Base-by-base conservation (phyloP, 2,113 vertebrate species). In the Ctenodactylus gundi region DNA sequence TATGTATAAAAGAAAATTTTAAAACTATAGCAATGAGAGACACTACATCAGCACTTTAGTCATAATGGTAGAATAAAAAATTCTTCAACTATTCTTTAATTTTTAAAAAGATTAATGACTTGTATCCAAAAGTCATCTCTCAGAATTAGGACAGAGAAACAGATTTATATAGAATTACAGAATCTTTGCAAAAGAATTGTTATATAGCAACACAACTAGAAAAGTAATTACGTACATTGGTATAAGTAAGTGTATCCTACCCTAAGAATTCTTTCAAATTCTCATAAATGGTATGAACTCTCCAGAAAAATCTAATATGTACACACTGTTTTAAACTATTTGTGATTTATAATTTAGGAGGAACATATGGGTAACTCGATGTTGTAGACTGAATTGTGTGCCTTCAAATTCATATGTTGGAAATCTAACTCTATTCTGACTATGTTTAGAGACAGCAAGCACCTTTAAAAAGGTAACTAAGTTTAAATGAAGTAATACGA, bases 221-320 rank as follows among this genome's bases (percentile, higher is more conserved):
- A 67, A 85, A 83, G 60, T 36, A 88, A 60, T 36, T 58, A 86
- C 49, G 39, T 31, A 89, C 34, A 17, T 49, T 84, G 29, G 9
- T 80, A 65, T 80, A 90, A 76, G 90, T 34, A 7, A 23, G 3
- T 51, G 25, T n/a, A 3, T 83, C 39, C 12, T 90, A 72, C 15
- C 39, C 92, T 67, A 31, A 78, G 60, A 60, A 93, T 77, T 25
- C 58, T 77, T 70, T n/a, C 41, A 89, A 85, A 85, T 88, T 88
- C 31, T 49, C 62, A 68, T 31, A 36, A 46, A 68, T 46, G 2
- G 34, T 27, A 0, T 76, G 46, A 81, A 62, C 57, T 67, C 62
- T 70, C 58, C 34, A 78, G 41, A 75, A 90, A 92, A 65, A 84
- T 77, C 55, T 58, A 55, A 31, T 14, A 82, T 13, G 36, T 7